Conservation (phyloP, 2,113 vertebrate genomes). For the Tichodroma muraria region DNA sequence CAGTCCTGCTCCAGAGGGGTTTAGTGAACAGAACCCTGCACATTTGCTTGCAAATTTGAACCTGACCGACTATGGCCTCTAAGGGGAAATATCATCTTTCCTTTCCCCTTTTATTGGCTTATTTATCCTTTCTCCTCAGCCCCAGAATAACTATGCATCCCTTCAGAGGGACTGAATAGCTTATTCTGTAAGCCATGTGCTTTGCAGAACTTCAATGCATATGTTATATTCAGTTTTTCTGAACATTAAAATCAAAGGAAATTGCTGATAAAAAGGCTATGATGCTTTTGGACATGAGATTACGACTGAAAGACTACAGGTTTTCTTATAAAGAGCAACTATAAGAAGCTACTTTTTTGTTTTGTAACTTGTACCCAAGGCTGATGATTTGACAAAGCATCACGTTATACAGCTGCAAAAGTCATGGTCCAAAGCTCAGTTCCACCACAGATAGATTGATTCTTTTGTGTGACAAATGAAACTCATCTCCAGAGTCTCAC, state of each 20-base stretch:
- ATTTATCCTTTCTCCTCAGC: not conserved
- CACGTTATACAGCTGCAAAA: not conserved
- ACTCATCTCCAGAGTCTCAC: not conserved
- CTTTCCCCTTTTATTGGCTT: not conserved
- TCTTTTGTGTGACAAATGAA: not conserved
- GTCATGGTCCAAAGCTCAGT: not conserved
- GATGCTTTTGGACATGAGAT: not conserved
- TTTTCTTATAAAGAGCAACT: not conserved
- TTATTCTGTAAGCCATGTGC: not conserved
- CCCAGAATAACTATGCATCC: not conserved
- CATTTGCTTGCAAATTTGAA: constrained; percentile 11
- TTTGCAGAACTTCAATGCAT: not conserved
- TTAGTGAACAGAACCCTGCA: not conserved
- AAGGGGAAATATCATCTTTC: not conserved
- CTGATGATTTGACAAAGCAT: not conserved
- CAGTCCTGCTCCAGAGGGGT: not conserved
- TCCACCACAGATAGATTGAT: not conserved
- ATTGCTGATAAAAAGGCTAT: not conserved
- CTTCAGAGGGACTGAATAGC: not conserved
- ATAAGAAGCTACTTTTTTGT: not conserved
- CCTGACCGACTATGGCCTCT: not conserved
- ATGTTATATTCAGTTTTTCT: not conserved
- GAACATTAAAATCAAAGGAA: not conserved
- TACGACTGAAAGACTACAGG: not conserved
- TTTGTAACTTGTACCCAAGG: not conserved